A percentile compares a stretch with the other conserved stretches of the same genome.
Evolutionary conservation across 2,888 invertebrate genomes (phyloP).

Genomic region (Mystacides longicornis): DNA sequence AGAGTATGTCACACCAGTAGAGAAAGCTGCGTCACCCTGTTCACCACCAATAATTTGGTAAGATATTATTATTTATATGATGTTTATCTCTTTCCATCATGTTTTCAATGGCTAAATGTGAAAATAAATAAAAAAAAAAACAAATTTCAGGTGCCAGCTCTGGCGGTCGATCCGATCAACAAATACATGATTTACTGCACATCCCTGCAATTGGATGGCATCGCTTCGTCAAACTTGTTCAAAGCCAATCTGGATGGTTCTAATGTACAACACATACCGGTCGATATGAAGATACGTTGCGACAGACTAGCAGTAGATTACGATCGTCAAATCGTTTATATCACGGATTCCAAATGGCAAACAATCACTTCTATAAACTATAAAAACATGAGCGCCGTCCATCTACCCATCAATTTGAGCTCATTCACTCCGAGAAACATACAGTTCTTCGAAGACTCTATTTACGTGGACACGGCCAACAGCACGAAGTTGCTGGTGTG

Average conservation of each 20-base stretch:
- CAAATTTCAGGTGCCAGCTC: conserved; percentile 44
- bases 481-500: conserved; percentile 53
- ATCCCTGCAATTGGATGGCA: conserved; percentile 26
- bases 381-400: conserved; percentile 32
- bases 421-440: conserved; percentile 53
- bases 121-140: not conserved
- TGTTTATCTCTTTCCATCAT: not conserved
- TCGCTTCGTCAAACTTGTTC: conserved; percentile 45
- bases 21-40: conserved; percentile 49
- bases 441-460: conserved; percentile 64
- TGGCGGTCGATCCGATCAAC: conserved; percentile 57
- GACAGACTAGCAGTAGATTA: conserved; percentile 42
- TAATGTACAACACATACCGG: conserved; percentile 37
- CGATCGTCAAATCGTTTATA: conserved; percentile 60
- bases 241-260: conserved; percentile 49
- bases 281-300: conserved; percentile 34
- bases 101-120: not conserved
- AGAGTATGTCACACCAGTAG: conserved; percentile 50
- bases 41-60: conserved; percentile 34
- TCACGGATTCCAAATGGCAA: conserved; percentile 57
- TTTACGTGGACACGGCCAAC: conserved; percentile 61
- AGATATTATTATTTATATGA: not conserved
- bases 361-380: conserved; percentile 47
- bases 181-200: conserved; percentile 53
- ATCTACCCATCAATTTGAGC: no score